Base-by-base conservation (phyloP, 2,888 invertebrate genomes). In the Drosophila melanosoma region DNA sequence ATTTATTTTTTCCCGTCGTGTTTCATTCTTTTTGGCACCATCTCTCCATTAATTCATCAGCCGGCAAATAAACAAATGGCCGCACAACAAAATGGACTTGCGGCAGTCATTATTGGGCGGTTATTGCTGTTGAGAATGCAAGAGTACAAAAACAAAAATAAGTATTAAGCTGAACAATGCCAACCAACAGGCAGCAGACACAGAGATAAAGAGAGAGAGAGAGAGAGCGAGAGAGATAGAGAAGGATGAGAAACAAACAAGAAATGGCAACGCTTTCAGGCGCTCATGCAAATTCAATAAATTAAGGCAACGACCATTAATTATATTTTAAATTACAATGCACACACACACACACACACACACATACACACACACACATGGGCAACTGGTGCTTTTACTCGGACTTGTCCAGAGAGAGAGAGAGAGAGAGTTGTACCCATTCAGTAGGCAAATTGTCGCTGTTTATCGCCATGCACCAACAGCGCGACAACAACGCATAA, bases 321-420 rank as follows among this genome's bases (percentile, higher is more conserved):
- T 88, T 90, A 88, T 90, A 88, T 88, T 88, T 88, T 88, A 90
- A 88, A 88, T 90, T 90, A 86, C 91, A 90, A 77, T 76, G 67
- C 76, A 84, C 81, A 71, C 65, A 63, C 32, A 49, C 45, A 59
- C 54, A 26, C 76, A 84, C 81, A 71, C 65, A 63, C 32, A 49
- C 45, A 59, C 54, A 26, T 26, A 61, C 59, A 53, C 36, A 35
- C 23, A 38, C 40, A 54, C 36, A 58, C 36, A 61, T 29, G 20
- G 38, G 26, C 32, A 68, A 73, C 54, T 70, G 75, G 69, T 64
- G 66, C 65, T 63, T 58, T 69, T 65, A 29, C 17, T 26, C 56
- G 8, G 26, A n/a, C 61, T 32, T 20, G 51, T 54, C n/a, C 49
- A 58, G 70, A 29, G 5, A 29, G 26, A 78, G 79, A 58, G 70